Evolutionary conservation across 2,113 vertebrate genomes (phyloP).

Genomic region (Chionis minor): DNA sequence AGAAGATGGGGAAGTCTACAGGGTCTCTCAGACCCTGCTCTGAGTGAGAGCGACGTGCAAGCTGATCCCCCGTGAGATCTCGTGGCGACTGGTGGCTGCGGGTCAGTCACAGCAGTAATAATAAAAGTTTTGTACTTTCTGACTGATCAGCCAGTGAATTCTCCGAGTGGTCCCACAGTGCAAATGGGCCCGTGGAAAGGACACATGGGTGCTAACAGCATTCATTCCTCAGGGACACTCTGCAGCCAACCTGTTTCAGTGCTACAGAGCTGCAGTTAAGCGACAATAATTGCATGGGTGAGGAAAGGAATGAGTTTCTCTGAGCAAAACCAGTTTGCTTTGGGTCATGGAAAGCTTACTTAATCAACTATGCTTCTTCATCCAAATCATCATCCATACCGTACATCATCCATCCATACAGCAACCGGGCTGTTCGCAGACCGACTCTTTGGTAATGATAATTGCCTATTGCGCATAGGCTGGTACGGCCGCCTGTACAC

Average conservation of each 20-base stretch:
- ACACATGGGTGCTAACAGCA: rapidly evolving
- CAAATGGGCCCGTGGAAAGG: not conserved
- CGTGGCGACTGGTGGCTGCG: not conserved
- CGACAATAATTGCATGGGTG: not conserved
- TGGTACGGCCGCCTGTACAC: not conserved
- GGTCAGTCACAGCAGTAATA: not conserved
- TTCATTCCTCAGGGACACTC: not conserved
- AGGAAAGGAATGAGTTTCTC: not conserved
- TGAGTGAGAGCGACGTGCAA: not conserved
- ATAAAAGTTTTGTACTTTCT: not conserved
- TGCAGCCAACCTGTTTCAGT: not conserved
- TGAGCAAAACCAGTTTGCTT: not conserved
- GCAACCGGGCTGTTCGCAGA: not conserved
- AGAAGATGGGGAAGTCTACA: rapidly evolving
- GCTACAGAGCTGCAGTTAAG: not conserved
- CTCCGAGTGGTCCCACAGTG: not conserved
- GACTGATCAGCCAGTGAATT: not conserved
- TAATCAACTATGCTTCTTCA: not conserved
- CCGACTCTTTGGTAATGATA: not conserved
- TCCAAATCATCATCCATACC: not conserved
- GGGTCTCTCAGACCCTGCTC: not conserved
- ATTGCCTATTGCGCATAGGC: not conserved
- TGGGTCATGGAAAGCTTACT: not conserved
- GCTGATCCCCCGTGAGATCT: rapidly evolving
- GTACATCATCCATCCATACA: not conserved